A percentile compares a stretch with the other conserved stretches of the same genome.
phyloP scores from a whole-genome alignment of 2,888 invertebrate genomes.

The Aspidiotus rigidus region DNA sequence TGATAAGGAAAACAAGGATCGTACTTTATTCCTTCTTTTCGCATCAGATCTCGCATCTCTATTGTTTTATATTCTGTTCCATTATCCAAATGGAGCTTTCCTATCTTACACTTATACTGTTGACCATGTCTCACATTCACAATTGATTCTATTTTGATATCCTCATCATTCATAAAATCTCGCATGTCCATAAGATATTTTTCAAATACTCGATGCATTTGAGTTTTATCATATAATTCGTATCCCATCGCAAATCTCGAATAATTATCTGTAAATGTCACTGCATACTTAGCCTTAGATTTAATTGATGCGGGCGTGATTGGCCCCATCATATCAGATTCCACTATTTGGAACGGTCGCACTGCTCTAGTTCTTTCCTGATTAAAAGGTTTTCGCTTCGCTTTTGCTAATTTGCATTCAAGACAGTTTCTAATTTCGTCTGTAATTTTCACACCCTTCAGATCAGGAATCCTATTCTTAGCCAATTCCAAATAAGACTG shows the following conservation, averaged over 20 bases:
- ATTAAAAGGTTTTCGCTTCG: too few relatives aligned
- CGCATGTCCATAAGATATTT: not conserved
- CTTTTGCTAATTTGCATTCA: too few relatives aligned
- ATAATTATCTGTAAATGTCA: not conserved
- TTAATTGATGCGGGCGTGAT: not conserved
- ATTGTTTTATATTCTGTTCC: not conserved
- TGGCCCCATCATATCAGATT: not conserved
- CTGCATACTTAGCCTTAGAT: not conserved
- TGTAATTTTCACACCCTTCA: too few relatives aligned
- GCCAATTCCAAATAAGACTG: too few relatives aligned
- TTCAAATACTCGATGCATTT: not conserved
- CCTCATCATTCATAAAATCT: not conserved
- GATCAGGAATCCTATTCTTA: too few relatives aligned
- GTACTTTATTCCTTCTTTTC: not conserved
- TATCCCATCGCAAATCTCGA: not conserved
- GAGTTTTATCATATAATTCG: not conserved
- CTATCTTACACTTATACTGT: not conserved
- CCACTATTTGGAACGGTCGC: too few relatives aligned
- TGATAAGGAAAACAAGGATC: not conserved
- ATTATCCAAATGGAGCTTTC: not conserved
- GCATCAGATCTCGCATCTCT: not conserved
- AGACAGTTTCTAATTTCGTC: too few relatives aligned
- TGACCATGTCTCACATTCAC: not conserved
- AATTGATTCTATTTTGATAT: not conserved
- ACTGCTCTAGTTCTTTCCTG: too few relatives aligned